phyloP scores from a whole-genome alignment of 1,140 invertebrate genomes.

The Drosophila varians region DNA sequence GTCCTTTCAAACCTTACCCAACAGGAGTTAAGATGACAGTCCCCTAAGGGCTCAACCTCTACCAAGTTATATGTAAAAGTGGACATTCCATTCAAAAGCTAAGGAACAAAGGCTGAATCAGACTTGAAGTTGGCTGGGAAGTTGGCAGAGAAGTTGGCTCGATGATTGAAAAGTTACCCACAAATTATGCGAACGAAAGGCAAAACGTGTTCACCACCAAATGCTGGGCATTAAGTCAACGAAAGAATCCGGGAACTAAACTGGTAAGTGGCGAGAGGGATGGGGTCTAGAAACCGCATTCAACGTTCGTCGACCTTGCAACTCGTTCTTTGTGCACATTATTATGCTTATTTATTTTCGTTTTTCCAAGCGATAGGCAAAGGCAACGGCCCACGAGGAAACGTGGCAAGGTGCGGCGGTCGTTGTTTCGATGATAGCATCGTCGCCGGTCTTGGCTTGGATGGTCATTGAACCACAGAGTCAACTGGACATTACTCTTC shows the following conservation, averaged over 20 bases:
- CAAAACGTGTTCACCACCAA: conserved; percentile 50
- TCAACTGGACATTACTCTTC: conserved; percentile 15
- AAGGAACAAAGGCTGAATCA: not conserved
- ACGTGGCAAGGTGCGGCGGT: conserved; percentile 27
- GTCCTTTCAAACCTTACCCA: not conserved
- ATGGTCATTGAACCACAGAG: conserved; percentile 57
- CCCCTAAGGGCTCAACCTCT: conserved; percentile 1
- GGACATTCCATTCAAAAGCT: not conserved
- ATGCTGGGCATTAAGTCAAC: conserved; percentile 38
- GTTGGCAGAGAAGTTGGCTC: not conserved
- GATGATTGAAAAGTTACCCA: conserved; percentile 55
- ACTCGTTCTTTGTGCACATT: conserved; percentile 57
- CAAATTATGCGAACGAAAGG: conserved; percentile 42
- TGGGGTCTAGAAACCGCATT: conserved; percentile 29
- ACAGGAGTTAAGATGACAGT: not conserved
- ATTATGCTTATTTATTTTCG: conserved; percentile 32
- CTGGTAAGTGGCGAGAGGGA: not conserved
- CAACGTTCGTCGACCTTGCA: conserved; percentile 78
- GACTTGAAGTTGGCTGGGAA: not conserved
- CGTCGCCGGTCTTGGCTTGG: conserved; percentile 16
- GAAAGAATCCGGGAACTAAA: not conserved
- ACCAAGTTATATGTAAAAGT: conserved; percentile 36
- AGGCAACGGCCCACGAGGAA: not conserved
- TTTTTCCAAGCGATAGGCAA: conserved; percentile 24
- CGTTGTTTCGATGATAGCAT: conserved; percentile 22